phyloP scores from a whole-genome alignment of 2,888 invertebrate genomes.

The Rotaria macrura region DNA sequence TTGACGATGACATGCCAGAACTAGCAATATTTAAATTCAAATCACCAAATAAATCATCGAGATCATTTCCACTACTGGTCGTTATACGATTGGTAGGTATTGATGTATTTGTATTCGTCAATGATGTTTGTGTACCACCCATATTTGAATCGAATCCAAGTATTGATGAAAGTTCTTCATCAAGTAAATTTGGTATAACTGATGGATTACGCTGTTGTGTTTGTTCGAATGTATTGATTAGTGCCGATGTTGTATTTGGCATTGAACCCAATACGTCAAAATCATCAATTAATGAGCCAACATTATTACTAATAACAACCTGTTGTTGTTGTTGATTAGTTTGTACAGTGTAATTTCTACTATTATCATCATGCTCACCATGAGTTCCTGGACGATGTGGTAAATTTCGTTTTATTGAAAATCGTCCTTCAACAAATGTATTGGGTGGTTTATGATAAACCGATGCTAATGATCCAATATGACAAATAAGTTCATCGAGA shows the following conservation, averaged over 20 bases:
- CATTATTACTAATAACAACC: conserved; percentile 64
- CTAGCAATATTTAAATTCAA: neutral
- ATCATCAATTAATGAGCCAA: conserved; percentile 88
- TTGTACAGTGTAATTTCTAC: conserved; percentile 16
- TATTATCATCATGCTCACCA: conserved; percentile 26
- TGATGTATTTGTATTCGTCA: neutral
- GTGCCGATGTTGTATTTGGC: neutral
- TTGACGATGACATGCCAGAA: neutral
- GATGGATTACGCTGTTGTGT: neutral
- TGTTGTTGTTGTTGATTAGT: conserved; percentile 40
- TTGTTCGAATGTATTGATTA: neutral
- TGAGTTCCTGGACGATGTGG: neutral
- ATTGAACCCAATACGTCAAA: conserved; percentile 71
- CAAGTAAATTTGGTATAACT: conserved; percentile 7
- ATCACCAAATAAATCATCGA: conserved; percentile 10
- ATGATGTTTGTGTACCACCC: neutral
- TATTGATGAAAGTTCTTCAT: conserved; percentile 14
- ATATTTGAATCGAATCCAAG: conserved; percentile 72
- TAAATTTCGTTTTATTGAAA: neutral
- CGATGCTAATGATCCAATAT: conserved; percentile 90
- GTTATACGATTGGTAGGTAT: neutral
- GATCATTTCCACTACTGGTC: neutral
- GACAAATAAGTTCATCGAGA: conserved; percentile 91
- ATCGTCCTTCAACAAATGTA: conserved; percentile 77
- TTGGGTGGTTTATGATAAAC: conserved; percentile 98